Conservation (phyloP, 2,797 vertebrate genomes). For the Hephaestus fuliginosus region DNA sequence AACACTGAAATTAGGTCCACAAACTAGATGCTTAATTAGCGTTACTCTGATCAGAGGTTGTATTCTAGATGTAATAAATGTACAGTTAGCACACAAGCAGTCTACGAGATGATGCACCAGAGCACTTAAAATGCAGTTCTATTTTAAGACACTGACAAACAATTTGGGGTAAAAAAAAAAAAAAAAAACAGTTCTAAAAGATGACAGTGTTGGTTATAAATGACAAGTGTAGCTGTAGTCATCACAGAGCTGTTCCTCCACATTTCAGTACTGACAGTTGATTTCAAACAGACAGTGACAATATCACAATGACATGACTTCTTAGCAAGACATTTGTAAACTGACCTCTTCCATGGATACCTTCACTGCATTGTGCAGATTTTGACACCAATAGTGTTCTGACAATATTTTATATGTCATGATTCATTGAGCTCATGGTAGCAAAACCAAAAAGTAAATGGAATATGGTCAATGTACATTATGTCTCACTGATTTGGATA, state of each 20-base stretch:
- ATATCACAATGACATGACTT: background rate
- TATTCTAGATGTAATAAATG: background rate
- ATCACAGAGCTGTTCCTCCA: background rate
- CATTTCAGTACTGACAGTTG: background rate
- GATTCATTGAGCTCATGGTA: background rate
- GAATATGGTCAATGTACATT: background rate
- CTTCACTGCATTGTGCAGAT: background rate
- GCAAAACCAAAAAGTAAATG: background rate
- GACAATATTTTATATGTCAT: background rate
- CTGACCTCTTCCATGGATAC: background rate
- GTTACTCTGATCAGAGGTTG: background rate
- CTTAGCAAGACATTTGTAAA: background rate
- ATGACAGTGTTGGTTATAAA: too few species aligned
- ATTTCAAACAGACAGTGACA: background rate
- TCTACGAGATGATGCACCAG: background rate
- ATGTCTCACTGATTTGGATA: background rate
- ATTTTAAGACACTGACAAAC: background rate
- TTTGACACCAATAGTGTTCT: background rate
- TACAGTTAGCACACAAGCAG: background rate
- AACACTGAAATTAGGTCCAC: background rate
- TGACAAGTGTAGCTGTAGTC: background rate
- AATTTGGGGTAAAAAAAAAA: background rate
- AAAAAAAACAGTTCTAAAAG: background rate
- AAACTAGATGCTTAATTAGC: background rate
- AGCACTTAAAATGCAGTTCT: background rate